phyloP scores from a whole-genome alignment of 2,888 invertebrate genomes.

The Hydrotaea cyrtoneurina region DNA sequence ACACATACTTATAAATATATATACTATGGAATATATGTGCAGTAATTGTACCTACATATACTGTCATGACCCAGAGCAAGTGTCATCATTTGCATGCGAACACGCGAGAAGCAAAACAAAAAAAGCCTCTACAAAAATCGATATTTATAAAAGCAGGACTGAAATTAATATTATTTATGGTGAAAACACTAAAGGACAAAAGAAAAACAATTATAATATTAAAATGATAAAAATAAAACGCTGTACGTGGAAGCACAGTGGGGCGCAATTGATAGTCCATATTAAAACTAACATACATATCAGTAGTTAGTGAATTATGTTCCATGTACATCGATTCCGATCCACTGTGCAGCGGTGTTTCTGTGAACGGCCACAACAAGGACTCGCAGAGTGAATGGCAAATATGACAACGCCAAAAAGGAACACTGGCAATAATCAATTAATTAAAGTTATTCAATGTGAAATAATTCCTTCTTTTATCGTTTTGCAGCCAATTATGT shows the following conservation, averaged over 20 bases:
- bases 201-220: slow-evolving; percentile 70
- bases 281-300: too few relatives aligned
- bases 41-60: neutral
- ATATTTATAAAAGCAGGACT: slow-evolving; percentile 6
- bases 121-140: neutral
- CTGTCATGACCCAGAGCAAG: slow-evolving; percentile 43
- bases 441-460: slow-evolving; percentile 38
- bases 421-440: slow-evolving; percentile 40
- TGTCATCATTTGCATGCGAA: slow-evolving; percentile 12
- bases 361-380: neutral
- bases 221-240: slow-evolving; percentile 66
- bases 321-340: too few relatives aligned
- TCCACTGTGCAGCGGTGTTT: neutral
- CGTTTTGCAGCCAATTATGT: slow-evolving; percentile 26
- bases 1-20: slow-evolving; percentile 2
- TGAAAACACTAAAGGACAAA: slow-evolving; percentile 34
- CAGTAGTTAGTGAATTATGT: too few relatives aligned
- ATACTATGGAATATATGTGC: too few relatives aligned
- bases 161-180: slow-evolving; percentile 29
- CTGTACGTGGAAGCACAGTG: neutral
- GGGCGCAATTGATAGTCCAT: too few relatives aligned
- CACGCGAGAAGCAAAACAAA: neutral
- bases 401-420: slow-evolving; percentile 46
- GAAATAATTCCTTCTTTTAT: slow-evolving; percentile 41
- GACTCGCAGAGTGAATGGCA: slow-evolving; percentile 30